Conservation (phyloP, 2,888 invertebrate species). For the Spatulosminthurus flaviceps region DNA sequence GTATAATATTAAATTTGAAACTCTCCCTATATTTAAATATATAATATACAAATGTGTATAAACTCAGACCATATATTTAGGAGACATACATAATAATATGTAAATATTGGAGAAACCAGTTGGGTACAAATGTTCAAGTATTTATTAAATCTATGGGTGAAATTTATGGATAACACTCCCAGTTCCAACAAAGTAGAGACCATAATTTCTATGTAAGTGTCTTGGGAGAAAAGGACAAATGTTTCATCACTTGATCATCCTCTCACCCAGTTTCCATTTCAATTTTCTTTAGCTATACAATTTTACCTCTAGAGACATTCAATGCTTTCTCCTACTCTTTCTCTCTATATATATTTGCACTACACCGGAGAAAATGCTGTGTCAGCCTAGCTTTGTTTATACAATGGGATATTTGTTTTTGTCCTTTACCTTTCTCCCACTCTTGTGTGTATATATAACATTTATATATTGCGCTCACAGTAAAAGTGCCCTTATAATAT, state of each 20-base stretch:
- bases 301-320: too few relatives aligned
- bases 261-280: not conserved
- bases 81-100: too few relatives aligned
- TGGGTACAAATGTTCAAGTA: too few relatives aligned
- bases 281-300: not conserved
- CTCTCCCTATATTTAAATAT: not conserved
- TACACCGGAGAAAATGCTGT: not conserved
- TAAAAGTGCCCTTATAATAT: too few relatives aligned
- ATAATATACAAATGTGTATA: too few relatives aligned
- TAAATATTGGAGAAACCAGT: conserved; percentile 8
- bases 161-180: not conserved
- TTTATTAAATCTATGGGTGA: too few relatives aligned
- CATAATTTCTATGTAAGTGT: not conserved
- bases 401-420: not conserved
- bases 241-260: conserved; percentile 1
- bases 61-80: too few relatives aligned
- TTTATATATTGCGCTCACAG: too few relatives aligned
- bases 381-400: not conserved
- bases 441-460: too few relatives aligned
- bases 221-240: conserved; percentile 2
- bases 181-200: not conserved
- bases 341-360: too few relatives aligned
- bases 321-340: too few relatives aligned
- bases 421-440: too few relatives aligned
- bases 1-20: conserved; percentile 16